A percentile compares a stretch with the other conserved stretches of the same genome.
These are phyloP conservation scores for Leguminivora glycinivorella DNA, from an alignment of 1,140 invertebrate species.

Conservation along the genomic window DNA sequence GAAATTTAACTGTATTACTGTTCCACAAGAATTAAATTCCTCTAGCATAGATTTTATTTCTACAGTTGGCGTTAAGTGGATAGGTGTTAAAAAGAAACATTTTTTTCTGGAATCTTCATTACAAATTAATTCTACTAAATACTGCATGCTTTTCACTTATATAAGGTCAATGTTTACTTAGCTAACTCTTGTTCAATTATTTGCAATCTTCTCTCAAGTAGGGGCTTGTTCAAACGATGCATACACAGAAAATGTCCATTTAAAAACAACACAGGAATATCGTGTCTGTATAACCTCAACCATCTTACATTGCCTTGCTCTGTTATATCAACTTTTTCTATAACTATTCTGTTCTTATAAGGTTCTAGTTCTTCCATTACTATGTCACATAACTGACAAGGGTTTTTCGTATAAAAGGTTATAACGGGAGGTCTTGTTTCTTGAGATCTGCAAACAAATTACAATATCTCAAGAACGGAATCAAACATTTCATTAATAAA, in stretches of 20 bases:
- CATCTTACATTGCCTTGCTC: slow-evolving; percentile 85
- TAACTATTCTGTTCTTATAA: slow-evolving; percentile 80
- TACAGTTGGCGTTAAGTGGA: too few relatives aligned
- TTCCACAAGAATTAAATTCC: too few relatives aligned
- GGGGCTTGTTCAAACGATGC: slow-evolving; percentile 83
- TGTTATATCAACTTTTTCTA: slow-evolving; percentile 89
- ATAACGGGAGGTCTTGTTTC: slow-evolving; percentile 73
- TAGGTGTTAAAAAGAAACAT: not conserved
- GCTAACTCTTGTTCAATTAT: slow-evolving; percentile 50
- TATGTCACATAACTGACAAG: slow-evolving; percentile 90
- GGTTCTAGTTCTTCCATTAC: slow-evolving; percentile 84
- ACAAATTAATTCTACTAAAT: not conserved
- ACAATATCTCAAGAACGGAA: slow-evolving; percentile 36
- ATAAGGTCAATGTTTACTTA: not conserved
- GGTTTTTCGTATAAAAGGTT: slow-evolving; percentile 90
- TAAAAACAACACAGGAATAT: slow-evolving; percentile 93
- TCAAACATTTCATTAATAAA: slow-evolving; percentile 30
- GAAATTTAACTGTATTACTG: too few relatives aligned
- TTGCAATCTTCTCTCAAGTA: slow-evolving; percentile 59
- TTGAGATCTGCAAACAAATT: slow-evolving; percentile 62
- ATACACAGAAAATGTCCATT: slow-evolving; percentile 92
- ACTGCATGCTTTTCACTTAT: not conserved
- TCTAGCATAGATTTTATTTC: too few relatives aligned
- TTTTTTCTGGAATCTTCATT: not conserved
- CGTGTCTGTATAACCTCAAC: slow-evolving; percentile 87